Evolutionary conservation across 1,140 invertebrate genomes (phyloP).

Genomic region (Drosophila simulans): DNA sequence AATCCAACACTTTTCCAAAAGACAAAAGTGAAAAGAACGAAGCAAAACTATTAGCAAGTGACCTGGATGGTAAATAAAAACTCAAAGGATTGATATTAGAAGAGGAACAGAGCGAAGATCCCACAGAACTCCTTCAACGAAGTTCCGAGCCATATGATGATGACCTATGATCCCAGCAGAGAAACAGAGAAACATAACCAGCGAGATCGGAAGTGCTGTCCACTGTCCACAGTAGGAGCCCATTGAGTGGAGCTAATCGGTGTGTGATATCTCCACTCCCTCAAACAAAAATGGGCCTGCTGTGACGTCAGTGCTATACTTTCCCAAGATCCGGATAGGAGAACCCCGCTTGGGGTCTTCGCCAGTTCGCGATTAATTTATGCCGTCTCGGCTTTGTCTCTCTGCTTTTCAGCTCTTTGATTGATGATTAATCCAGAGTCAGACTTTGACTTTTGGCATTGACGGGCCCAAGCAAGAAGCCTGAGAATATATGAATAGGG

Average conservation of each 20-base stretch:
- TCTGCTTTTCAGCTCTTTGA: constrained; percentile 48
- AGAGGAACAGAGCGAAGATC: neutral
- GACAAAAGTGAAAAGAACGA: neutral
- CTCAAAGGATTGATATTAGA: neutral
- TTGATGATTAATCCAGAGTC: constrained; percentile 82
- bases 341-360: constrained; percentile 7
- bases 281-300: neutral
- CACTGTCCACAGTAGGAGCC: neutral
- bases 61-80: neutral
- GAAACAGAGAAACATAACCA: neutral
- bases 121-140: neutral
- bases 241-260: constrained; percentile 5
- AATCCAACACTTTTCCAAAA: neutral
- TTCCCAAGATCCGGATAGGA: constrained; percentile 36
- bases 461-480: constrained; percentile 44
- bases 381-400: constrained; percentile 37
- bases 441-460: constrained; percentile 81
- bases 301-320: constrained; percentile 30
- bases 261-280: constrained; percentile 1
- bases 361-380: constrained; percentile 65
- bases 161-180: constrained; percentile 7
- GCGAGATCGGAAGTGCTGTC: constrained; percentile 16
- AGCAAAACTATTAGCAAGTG: neutral
- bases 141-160: constrained; percentile 12
- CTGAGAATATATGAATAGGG: constrained; percentile 27